phyloP scores from a whole-genome alignment of 2,888 invertebrate species.

The Catotricha subobsoleta region DNA sequence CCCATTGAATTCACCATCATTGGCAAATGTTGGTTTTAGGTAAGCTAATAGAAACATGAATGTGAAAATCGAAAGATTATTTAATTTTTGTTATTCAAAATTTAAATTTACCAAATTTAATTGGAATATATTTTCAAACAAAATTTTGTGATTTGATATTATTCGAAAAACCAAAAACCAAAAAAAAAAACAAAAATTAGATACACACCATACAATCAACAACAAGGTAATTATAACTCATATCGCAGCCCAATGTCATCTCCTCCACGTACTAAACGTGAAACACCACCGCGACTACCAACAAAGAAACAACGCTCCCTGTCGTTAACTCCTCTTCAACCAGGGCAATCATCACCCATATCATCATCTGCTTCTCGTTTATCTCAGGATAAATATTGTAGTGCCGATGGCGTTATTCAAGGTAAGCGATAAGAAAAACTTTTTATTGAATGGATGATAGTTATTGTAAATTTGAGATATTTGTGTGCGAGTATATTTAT shows the following conservation, averaged over 20 bases:
- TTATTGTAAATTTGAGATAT: neutral
- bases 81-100: too few relatives aligned
- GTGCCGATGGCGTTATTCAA: conserved; percentile 50
- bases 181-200: neutral
- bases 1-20: conserved; percentile 27
- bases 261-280: conserved; percentile 35
- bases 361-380: neutral
- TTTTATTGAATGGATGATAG: too few relatives aligned
- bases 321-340: conserved; percentile 48
- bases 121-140: too few relatives aligned
- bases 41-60: too few relatives aligned
- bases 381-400: conserved; percentile 42
- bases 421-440: conserved; percentile 15
- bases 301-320: conserved; percentile 54
- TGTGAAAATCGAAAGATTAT: too few relatives aligned
- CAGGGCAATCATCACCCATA: neutral
- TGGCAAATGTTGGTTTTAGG: conserved; percentile 27
- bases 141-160: too few relatives aligned
- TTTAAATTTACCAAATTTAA: too few relatives aligned
- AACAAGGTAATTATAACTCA: conserved; percentile 15
- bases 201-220: conserved; percentile 10
- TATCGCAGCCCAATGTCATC: conserved; percentile 36
- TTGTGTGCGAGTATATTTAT: neutral
- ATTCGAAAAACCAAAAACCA: neutral
- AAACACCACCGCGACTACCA: conserved; percentile 32